Evolutionary conservation across 2,888 invertebrate genomes (phyloP).

Genomic region (Drosophila sordidula): DNA sequence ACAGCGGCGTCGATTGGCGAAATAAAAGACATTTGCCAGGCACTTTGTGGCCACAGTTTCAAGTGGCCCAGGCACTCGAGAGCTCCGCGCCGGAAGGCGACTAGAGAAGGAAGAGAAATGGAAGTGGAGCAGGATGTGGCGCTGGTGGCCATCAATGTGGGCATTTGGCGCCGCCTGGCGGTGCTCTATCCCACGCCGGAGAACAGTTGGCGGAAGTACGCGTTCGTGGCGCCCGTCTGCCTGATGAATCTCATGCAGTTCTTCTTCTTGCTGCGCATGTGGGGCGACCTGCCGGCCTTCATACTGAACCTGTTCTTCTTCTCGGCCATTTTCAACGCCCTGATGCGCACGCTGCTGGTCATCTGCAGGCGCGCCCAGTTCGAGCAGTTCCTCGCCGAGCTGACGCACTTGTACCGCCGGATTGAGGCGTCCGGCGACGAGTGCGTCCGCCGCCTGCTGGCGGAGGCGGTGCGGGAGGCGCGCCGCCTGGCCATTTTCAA

Average conservation of each 20-base stretch:
- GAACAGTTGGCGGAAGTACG: slow-evolving; percentile 73
- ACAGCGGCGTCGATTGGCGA: slow-evolving; percentile 39
- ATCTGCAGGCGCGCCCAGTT: slow-evolving; percentile 72
- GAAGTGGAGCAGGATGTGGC: slow-evolving; percentile 74
- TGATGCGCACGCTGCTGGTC: slow-evolving; percentile 78
- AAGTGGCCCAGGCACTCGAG: slow-evolving; percentile 40
- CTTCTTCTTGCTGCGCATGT: slow-evolving; percentile 70
- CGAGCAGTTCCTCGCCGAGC: slow-evolving; percentile 72
- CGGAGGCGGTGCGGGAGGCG: slow-evolving; percentile 55
- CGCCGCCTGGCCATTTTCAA: slow-evolving; percentile 79
- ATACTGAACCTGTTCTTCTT: slow-evolving; percentile 80
- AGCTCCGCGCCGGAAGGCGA: slow-evolving; percentile 4
- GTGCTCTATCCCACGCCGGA: slow-evolving; percentile 68
- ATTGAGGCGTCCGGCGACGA: slow-evolving; percentile 66
- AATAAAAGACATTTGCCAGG: slow-evolving; percentile 66
- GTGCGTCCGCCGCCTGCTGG: slow-evolving; percentile 52
- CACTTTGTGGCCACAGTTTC: slow-evolving; percentile 56
- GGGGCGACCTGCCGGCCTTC: slow-evolving; percentile 73
- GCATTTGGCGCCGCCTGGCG: slow-evolving; percentile 75
- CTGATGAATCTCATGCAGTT: slow-evolving; percentile 79
- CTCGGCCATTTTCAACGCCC: slow-evolving; percentile 75
- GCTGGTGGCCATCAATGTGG: slow-evolving; percentile 76
- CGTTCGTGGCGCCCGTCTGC: slow-evolving; percentile 72
- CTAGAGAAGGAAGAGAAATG: neutral
- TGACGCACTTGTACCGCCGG: slow-evolving; percentile 67